phyloP scores from a whole-genome alignment of 2,797 vertebrate species.

The Molossus molossus region DNA sequence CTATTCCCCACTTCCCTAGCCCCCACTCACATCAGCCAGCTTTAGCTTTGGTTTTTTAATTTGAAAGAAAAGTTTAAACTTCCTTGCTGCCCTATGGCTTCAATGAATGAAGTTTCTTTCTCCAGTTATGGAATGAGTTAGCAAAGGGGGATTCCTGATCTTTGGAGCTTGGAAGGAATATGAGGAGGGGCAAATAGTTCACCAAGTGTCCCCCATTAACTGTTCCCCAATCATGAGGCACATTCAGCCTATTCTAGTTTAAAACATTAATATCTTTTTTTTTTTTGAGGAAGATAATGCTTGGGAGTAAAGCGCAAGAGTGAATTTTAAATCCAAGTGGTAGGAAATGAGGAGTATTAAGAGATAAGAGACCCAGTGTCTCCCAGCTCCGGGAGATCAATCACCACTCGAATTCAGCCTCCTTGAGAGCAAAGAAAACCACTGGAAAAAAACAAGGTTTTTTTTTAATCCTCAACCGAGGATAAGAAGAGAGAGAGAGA shows the following conservation, averaged over 20 bases:
- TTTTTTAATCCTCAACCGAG: too few relatives aligned
- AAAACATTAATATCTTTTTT: neutral
- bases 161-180: neutral
- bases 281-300: neutral
- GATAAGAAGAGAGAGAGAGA: too few relatives aligned
- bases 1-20: neutral
- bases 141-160: neutral
- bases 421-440: neutral
- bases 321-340: constrained; percentile 10
- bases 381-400: neutral
- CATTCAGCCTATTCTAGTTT: neutral
- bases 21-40: neutral
- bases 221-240: neutral
- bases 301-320: constrained; percentile 28
- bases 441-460: neutral
- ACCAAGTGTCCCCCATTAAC: neutral
- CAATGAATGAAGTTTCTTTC: constrained; percentile 25
- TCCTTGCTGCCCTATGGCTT: constrained; percentile 31
- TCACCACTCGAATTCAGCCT: neutral
- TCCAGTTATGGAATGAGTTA: constrained; percentile 64
- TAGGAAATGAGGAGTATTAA: neutral
- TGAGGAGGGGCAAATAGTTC: neutral
- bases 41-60: constrained; percentile 60
- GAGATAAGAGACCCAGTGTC: neutral
- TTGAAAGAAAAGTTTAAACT: constrained; percentile 51